Conservation (phyloP, 2,888 invertebrate species). For the Tridacna gigas region DNA sequence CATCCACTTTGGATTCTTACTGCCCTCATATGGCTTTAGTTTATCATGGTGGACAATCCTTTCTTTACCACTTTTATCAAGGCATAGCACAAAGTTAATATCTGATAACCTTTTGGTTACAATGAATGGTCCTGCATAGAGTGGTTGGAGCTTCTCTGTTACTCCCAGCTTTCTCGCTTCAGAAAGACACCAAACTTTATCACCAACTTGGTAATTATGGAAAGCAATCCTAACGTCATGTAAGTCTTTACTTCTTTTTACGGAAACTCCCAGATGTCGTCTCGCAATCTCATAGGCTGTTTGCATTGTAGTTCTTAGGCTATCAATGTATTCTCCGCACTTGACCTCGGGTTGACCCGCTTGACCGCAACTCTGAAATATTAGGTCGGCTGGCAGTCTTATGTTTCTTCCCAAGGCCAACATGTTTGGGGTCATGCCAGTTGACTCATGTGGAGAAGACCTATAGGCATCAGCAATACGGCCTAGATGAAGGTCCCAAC, state of each 20-base stretch:
- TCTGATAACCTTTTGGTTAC: conserved; percentile 25
- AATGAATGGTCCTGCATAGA: conserved; percentile 49
- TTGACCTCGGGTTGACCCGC: not conserved
- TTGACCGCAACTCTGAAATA: conserved; percentile 10
- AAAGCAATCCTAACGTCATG: conserved; percentile 41
- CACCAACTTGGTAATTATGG: conserved; percentile 33
- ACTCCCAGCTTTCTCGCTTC: conserved; percentile 41
- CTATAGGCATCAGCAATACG: conserved; percentile 59
- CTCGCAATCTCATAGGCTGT: conserved; percentile 49
- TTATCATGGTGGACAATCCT: conserved; percentile 47
- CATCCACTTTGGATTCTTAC: not conserved
- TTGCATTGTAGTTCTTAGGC: conserved; percentile 32
- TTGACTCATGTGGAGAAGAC: conserved; percentile 47
- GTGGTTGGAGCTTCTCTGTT: conserved; percentile 43
- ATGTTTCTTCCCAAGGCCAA: conserved; percentile 50
- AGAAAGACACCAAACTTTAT: conserved; percentile 52
- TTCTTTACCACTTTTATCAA: conserved; percentile 18
- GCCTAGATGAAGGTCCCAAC: conserved; percentile 56
- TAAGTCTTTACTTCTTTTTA: conserved; percentile 43
- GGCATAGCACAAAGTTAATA: conserved; percentile 34
- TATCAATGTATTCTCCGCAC: conserved; percentile 34
- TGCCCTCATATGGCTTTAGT: conserved; percentile 39
- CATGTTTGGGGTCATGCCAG: conserved; percentile 50
- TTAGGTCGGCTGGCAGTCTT: conserved; percentile 40
- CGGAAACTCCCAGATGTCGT: conserved; percentile 28